phyloP scores from a whole-genome alignment of 2,797 vertebrate genomes.

The Pteropus rufus region DNA sequence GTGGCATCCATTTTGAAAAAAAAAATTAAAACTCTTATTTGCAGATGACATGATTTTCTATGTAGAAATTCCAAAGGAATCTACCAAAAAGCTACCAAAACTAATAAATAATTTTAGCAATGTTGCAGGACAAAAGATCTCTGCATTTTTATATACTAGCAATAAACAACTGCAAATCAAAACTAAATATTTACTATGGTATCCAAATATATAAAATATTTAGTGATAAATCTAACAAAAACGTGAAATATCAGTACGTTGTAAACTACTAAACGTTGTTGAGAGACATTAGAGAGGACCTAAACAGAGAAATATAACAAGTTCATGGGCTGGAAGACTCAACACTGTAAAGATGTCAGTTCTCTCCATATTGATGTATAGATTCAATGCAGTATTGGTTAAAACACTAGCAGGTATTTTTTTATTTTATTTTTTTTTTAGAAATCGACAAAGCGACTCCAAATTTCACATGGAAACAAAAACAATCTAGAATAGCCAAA shows the following conservation, averaged over 20 bases:
- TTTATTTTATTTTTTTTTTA: background rate
- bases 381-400: background rate
- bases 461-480: background rate
- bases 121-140: background rate
- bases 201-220: background rate
- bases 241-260: background rate
- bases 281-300: background rate
- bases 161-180: background rate
- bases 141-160: background rate
- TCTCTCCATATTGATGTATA: background rate
- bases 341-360: background rate
- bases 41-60: background rate
- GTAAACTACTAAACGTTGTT: background rate
- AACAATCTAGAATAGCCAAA: background rate
- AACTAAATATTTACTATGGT: background rate
- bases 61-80: background rate
- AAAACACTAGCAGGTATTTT: background rate
- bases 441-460: background rate
- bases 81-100: background rate
- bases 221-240: background rate
- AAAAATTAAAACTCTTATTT: background rate
- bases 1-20: background rate
- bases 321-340: background rate
- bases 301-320: background rate
- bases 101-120: background rate